Conservation (phyloP, 2,888 invertebrate species). For the Empis stercorea region DNA sequence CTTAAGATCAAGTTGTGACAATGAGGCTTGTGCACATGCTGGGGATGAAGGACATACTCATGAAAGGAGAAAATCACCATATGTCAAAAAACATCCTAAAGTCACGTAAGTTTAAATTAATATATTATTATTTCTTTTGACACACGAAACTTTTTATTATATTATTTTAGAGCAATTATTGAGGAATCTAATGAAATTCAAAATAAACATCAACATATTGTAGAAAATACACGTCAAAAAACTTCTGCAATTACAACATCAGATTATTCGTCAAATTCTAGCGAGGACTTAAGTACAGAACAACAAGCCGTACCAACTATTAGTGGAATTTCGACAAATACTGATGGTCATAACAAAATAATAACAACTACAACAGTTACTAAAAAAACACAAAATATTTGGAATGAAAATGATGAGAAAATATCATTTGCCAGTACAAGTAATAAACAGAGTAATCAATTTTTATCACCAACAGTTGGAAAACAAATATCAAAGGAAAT, state of each 20-base stretch:
- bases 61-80: slow-evolving; percentile 34
- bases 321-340: neutral
- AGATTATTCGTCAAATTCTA: slow-evolving; percentile 39
- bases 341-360: slow-evolving; percentile 7
- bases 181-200: slow-evolving; percentile 29
- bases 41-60: slow-evolving; percentile 41
- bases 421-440: neutral
- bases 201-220: slow-evolving; percentile 17
- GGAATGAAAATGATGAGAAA: no score
- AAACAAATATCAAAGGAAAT: slow-evolving; percentile 22
- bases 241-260: slow-evolving; percentile 31
- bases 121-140: no score
- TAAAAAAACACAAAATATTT: slow-evolving; percentile 25
- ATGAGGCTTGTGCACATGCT: slow-evolving; percentile 41
- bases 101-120: neutral
- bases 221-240: slow-evolving; percentile 12
- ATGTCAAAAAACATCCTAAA: slow-evolving; percentile 18
- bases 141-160: no score
- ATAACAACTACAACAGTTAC: slow-evolving; percentile 16
- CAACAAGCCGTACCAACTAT: slow-evolving; percentile 2
- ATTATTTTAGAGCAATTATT: slow-evolving; percentile 28
- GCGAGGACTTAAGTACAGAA: slow-evolving; percentile 38
- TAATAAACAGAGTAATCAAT: neutral
- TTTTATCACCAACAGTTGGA: neutral
- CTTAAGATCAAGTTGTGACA: slow-evolving; percentile 44